Evolutionary conservation across 2,888 invertebrate species (phyloP).

Genomic region (Arrhopalites spinosus): DNA sequence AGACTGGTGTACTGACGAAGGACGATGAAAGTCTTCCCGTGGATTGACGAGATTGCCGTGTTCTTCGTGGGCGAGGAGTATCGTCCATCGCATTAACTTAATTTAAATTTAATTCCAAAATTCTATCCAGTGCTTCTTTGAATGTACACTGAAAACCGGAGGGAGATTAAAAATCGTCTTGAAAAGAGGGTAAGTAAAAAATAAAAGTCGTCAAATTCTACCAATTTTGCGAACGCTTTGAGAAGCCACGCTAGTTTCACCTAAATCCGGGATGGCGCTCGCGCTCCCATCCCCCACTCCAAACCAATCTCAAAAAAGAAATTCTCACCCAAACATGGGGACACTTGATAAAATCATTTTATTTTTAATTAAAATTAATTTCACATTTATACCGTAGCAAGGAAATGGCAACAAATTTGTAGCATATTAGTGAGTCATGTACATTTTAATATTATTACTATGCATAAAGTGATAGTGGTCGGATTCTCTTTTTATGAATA

Average conservation of each 20-base stretch:
- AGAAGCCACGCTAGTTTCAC: background rate
- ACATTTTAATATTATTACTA: too few species aligned
- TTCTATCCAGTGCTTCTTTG: constrained; percentile 2
- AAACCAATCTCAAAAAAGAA: too few species aligned
- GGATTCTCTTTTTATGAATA: too few species aligned
- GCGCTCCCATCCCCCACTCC: too few species aligned
- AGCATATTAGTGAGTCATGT: too few species aligned
- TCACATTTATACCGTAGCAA: too few species aligned
- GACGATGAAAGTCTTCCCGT: constrained; percentile 5
- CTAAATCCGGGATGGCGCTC: too few species aligned
- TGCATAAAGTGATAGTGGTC: too few species aligned
- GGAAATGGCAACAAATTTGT: too few species aligned
- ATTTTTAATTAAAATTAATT: too few species aligned
- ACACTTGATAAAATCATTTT: too few species aligned
- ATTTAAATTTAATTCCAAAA: background rate
- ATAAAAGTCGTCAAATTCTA: background rate
- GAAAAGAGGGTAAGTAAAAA: background rate
- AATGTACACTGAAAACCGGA: constrained; percentile 24
- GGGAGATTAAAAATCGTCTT: constrained; percentile 19
- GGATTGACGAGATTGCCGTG: constrained; percentile 38
- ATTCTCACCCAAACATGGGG: too few species aligned
- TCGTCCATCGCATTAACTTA: constrained; percentile 49
- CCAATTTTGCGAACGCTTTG: background rate
- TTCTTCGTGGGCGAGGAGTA: constrained; percentile 42
- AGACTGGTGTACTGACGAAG: constrained; percentile 16